Evolutionary conservation across 2,113 vertebrate species (phyloP).

Genomic region (Stictonetta naevosa): DNA sequence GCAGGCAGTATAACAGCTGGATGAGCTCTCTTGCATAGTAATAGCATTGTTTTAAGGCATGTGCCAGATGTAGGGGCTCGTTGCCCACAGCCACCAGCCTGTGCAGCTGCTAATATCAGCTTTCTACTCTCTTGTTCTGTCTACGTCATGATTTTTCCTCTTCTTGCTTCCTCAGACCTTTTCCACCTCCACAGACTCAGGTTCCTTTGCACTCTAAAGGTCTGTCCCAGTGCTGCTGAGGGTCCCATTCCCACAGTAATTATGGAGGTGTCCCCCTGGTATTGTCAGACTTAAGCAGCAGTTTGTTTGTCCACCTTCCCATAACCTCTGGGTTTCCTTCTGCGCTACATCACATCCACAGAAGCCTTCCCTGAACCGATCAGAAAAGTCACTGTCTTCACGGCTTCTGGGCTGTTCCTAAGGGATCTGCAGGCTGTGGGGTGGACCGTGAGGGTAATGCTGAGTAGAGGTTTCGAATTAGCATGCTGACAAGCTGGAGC

Average conservation of each 20-base stretch:
- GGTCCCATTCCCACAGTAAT: neutral
- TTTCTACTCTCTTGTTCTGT: constrained; percentile 1
- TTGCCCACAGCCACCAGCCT: constrained; percentile 41
- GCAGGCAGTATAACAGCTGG: constrained; percentile 65
- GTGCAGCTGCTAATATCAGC: constrained; percentile 63
- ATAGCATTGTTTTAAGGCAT: constrained; percentile 56
- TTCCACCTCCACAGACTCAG: neutral
- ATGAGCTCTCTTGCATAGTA: constrained; percentile 64
- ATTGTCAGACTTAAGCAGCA: neutral
- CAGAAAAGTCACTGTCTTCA: neutral
- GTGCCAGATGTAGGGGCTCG: constrained; percentile 55
- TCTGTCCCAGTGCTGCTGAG: neutral
- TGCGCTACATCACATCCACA: neutral
- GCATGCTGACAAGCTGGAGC: constrained; percentile 25
- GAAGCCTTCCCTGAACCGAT: neutral
- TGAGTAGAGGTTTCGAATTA: neutral
- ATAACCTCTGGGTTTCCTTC: neutral
- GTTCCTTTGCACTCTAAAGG: neutral
- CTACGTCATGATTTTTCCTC: neutral
- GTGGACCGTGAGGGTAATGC: neutral
- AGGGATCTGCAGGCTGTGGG: neutral
- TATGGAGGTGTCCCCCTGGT: neutral
- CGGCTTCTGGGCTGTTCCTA: neutral
- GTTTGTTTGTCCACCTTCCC: neutral
- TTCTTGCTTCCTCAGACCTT: neutral